phyloP scores from a whole-genome alignment of 1,140 invertebrate species.

The Babylonia areolata region DNA sequence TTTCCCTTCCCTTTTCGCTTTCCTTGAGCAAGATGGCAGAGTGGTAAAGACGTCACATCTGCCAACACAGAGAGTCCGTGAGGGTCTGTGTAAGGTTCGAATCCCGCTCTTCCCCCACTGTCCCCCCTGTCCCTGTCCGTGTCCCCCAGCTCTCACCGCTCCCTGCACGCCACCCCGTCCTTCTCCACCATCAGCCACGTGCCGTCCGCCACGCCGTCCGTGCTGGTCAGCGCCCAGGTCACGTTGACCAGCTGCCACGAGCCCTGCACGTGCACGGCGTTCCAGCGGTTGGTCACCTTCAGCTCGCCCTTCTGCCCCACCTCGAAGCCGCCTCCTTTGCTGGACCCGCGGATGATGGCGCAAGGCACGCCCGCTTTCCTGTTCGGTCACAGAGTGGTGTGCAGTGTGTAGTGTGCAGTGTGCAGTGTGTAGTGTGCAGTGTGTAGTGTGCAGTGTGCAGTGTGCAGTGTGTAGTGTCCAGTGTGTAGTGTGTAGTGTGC shows the following conservation, averaged over 20 bases:
- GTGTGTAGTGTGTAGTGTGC: too few species aligned
- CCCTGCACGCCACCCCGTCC: neutral
- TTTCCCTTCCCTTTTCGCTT: neutral
- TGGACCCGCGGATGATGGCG: constrained; percentile 45
- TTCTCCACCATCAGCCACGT: constrained; percentile 12
- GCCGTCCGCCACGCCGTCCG: constrained; percentile 1
- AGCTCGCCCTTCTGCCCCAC: constrained; percentile 73
- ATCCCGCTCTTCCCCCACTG: too few species aligned
- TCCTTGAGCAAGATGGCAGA: too few species aligned
- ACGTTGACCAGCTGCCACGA: constrained; percentile 61
- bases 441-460: too few species aligned
- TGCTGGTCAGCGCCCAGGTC: constrained; percentile 68
- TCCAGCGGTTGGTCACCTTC: constrained; percentile 81
- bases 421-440: too few species aligned
- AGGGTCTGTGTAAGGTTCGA: too few species aligned
- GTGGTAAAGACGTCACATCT: too few species aligned
- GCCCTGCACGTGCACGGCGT: constrained; percentile 56
- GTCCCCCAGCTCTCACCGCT: neutral
- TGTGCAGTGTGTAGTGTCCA: too few species aligned
- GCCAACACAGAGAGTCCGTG: too few species aligned
- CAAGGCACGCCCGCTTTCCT: constrained; percentile 43
- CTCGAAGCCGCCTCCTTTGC: constrained; percentile 49
- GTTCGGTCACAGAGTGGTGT: neutral
- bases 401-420: too few species aligned
- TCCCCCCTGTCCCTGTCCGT: too few species aligned